Conservation (phyloP, 2,888 invertebrate species). For the Drosophila mettleri region DNA sequence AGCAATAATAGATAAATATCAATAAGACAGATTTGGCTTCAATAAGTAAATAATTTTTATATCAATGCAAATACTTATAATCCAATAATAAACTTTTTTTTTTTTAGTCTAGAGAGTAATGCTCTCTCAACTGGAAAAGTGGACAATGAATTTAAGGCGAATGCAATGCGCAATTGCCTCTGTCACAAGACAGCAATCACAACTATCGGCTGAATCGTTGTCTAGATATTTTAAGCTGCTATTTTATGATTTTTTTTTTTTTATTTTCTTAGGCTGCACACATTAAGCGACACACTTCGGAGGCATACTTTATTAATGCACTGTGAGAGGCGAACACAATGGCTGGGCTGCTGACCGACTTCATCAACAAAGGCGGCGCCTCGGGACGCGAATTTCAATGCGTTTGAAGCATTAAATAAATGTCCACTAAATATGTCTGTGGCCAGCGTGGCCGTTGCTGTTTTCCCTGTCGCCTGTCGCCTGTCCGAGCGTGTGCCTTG, state of each 20-base stretch:
- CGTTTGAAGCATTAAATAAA: constrained; percentile 79
- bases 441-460: constrained; percentile 36
- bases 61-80: too few relatives aligned
- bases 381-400: constrained; percentile 70
- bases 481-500: constrained; percentile 56
- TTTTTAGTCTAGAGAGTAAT: not conserved
- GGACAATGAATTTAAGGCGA: not conserved
- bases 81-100: not conserved
- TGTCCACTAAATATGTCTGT: constrained; percentile 78
- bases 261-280: constrained; percentile 30
- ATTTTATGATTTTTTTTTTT: not conserved
- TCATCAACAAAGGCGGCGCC: constrained; percentile 70
- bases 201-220: not conserved
- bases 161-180: not conserved
- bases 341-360: constrained; percentile 59
- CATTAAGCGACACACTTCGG: constrained; percentile 20
- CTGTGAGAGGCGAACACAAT: constrained; percentile 36
- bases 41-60: too few relatives aligned
- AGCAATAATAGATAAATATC: too few relatives aligned
- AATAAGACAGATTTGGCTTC: too few relatives aligned
- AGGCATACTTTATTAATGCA: constrained; percentile 48
- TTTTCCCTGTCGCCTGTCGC: constrained; percentile 7
- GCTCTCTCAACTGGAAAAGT: not conserved
- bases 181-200: not conserved
- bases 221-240: not conserved